Evolutionary conservation across 2,113 vertebrate species (phyloP).

Genomic region (Salvelinus sp.): DNA sequence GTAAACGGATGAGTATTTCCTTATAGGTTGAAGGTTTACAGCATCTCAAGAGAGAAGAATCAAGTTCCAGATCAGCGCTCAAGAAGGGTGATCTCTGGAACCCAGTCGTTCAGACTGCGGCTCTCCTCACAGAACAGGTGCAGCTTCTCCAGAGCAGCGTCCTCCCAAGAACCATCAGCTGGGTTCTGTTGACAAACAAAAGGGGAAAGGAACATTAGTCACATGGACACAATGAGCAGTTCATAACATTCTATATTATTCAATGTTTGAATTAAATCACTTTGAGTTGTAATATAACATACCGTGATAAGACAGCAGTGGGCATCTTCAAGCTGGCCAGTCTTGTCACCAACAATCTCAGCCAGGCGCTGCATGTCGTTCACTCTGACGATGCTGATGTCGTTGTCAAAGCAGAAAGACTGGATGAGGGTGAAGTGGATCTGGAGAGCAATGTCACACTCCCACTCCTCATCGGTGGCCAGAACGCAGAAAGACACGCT

Average conservation of each 20-base stretch:
- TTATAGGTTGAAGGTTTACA: constrained; percentile 43
- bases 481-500: constrained; percentile 75
- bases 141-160: constrained; percentile 78
- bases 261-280: neutral
- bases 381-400: constrained; percentile 79
- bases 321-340: constrained; percentile 66
- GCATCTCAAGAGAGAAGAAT: constrained; percentile 42
- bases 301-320: constrained; percentile 81
- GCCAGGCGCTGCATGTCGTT: constrained; percentile 71
- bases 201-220: constrained; percentile 5
- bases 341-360: constrained; percentile 65
- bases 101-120: constrained; percentile 74
- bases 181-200: constrained; percentile 64
- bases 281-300: constrained; percentile 17
- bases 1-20: constrained; percentile 68
- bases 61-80: constrained; percentile 65
- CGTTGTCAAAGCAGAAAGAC: constrained; percentile 82
- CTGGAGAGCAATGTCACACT: constrained; percentile 74
- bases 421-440: constrained; percentile 83
- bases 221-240: neutral
- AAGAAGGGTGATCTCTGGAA: constrained; percentile 76
- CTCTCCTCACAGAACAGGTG: constrained; percentile 80
- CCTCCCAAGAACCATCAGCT: constrained; percentile 74
- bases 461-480: constrained; percentile 70
- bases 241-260: neutral